Base-by-base conservation (phyloP, 2,888 invertebrate genomes). In the Plemyria rubiginata region DNA sequence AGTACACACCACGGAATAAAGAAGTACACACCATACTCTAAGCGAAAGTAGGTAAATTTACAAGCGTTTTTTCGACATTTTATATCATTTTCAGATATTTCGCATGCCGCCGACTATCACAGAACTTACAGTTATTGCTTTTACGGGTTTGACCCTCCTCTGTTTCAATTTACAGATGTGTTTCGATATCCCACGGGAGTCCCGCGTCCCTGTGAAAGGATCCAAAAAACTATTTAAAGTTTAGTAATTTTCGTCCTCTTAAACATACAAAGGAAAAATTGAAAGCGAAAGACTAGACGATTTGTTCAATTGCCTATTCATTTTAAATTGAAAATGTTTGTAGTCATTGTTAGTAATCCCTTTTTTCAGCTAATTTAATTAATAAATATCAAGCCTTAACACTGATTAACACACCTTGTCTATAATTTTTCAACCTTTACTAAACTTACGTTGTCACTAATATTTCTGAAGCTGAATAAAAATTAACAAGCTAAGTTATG, bases 91-190 rank as follows among this genome's bases (percentile, higher is more conserved):
- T 52, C 22, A 50, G 57, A 66, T 66, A 72, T 57, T 61, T 61
- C 70, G 71, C 74, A 70, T 71, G 69, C 63, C 65, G 68, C 68
- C 64, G 72, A 76, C 78, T 74, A 76, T 77, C 77, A 72, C 74
- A 79, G 81, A 84, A 80, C 80, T 81, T 84, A 81, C 80, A 81
- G 82, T 82, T 84, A 81, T 83, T 80, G 72, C 82, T 73, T 79
- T 80, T 82, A 80, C 80, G 81, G 80, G 82, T 83, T 81, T 79
- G 80, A 82, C 86, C 87, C 85, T 84, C 84, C 86, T 87, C 86
- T 76, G 83, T 87, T 87, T 87, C 87, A 87, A 86, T 87, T 87
- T 87, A 82, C 80, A 82, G 80, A 86, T 86, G 82, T 84, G 83
- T 84, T 83, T 79, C 79, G 75, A 81, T 85, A 80, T 85, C 81